Percentiles rank a stretch among this genome's conserved stretches.
Evolutionary conservation across 2,113 vertebrate genomes (phyloP).

Genomic region (Labrus mixtus): DNA sequence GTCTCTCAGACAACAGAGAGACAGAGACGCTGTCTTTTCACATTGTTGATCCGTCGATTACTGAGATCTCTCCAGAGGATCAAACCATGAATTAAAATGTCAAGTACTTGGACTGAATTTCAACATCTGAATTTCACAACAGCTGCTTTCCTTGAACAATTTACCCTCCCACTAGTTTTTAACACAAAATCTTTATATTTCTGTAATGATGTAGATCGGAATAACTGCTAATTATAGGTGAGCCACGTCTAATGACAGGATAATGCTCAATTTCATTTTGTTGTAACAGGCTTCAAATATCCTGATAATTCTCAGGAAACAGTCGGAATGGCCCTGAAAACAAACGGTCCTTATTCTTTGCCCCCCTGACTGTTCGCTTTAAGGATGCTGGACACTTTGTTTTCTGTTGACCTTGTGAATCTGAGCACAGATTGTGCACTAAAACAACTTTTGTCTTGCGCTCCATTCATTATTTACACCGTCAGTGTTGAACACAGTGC

Average conservation of each 20-base stretch:
- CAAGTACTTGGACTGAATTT: slow-evolving; percentile 27
- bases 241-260: background rate
- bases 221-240: background rate
- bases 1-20: slow-evolving; percentile 55
- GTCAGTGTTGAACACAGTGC: too few species aligned
- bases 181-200: background rate
- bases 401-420: too few species aligned
- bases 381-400: too few species aligned
- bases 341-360: too few species aligned
- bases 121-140: background rate
- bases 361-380: too few species aligned
- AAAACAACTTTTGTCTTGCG: too few species aligned
- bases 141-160: background rate
- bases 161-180: slow-evolving; percentile 2
- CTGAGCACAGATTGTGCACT: too few species aligned
- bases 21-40: slow-evolving; percentile 34
- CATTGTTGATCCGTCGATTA: slow-evolving; percentile 49
- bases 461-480: too few species aligned
- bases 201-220: background rate
- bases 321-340: too few species aligned
- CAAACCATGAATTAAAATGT: slow-evolving; percentile 46
- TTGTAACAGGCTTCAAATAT: background rate
- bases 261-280: background rate
- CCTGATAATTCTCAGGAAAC: too few species aligned
- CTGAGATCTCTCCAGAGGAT: slow-evolving; percentile 16